Conservation (phyloP, 2,797 vertebrate genomes). For the Argya squamiceps region DNA sequence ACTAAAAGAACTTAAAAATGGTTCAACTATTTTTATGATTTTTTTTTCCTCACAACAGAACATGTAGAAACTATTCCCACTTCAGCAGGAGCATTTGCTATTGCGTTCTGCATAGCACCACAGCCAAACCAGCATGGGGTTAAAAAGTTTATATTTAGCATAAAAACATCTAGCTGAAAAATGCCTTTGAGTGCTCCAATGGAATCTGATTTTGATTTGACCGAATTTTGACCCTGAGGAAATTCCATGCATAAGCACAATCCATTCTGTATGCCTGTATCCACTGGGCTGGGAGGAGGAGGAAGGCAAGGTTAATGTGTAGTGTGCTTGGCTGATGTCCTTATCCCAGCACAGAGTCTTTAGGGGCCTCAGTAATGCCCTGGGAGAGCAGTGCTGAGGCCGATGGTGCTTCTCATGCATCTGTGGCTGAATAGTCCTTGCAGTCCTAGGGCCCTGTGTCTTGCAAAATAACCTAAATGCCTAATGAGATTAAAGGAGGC, state of each 20-base stretch:
- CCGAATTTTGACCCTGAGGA: slow-evolving; percentile 36
- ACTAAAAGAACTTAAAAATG: background rate
- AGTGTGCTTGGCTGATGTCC: background rate
- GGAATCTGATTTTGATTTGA: slow-evolving; percentile 45
- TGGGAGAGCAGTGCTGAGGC: background rate
- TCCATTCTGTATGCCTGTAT: background rate
- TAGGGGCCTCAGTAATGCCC: background rate
- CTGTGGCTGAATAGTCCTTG: background rate
- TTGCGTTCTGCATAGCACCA: background rate
- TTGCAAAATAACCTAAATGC: background rate
- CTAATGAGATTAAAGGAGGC: background rate
- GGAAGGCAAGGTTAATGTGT: background rate
- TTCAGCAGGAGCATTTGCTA: background rate
- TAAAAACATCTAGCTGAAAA: slow-evolving; percentile 30
- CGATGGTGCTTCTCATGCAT: background rate
- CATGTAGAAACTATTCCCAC: background rate
- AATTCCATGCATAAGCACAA: background rate
- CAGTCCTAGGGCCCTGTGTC: background rate
- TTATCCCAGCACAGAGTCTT: background rate
- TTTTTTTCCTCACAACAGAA: background rate
- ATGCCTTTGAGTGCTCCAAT: slow-evolving; percentile 30
- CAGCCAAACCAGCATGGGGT: background rate
- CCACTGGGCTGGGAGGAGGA: background rate
- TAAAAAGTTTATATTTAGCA: slow-evolving; percentile 44
- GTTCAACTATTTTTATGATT: background rate